Evolutionary conservation across 2,888 invertebrate genomes (phyloP).

Genomic region (Cetonia aurata): DNA sequence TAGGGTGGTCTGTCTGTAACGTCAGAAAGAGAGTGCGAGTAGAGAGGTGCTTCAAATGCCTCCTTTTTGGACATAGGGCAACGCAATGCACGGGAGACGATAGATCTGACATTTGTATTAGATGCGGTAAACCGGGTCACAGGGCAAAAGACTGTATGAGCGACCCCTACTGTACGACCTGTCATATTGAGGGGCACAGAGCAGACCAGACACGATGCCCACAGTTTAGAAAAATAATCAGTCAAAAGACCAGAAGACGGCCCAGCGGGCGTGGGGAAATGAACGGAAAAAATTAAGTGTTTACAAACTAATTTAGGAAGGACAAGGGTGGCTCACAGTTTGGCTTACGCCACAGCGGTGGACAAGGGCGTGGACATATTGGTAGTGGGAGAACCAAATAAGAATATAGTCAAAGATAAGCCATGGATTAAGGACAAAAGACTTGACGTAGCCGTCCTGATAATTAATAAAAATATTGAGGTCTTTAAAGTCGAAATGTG

Average conservation of each 20-base stretch:
- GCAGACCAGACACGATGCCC: conserved; percentile 24
- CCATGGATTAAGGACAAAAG: conserved; percentile 21
- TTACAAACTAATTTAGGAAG: no score
- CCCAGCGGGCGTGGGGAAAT: no score
- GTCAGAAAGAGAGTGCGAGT: conserved; percentile 4
- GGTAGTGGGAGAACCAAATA: conserved; percentile 32
- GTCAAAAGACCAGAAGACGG: not conserved
- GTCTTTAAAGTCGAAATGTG: no score
- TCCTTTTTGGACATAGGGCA: conserved; percentile 29
- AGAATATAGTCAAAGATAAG: not conserved
- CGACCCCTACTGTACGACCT: conserved; percentile 21
- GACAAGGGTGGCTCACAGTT: conserved; percentile 16
- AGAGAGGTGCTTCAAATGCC: conserved; percentile 40
- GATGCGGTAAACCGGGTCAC: conserved; percentile 41
- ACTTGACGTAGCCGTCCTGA: not conserved
- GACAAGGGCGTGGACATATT: conserved; percentile 14
- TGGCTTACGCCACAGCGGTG: conserved; percentile 13
- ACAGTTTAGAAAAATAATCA: not conserved
- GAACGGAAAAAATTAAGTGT: not conserved
- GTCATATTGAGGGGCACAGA: conserved; percentile 40
- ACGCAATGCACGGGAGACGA: conserved; percentile 24
- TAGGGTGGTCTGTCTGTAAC: conserved; percentile 6
- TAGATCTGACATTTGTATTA: conserved; percentile 34
- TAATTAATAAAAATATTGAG: no score
- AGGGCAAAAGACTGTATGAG: conserved; percentile 34